phyloP scores from a whole-genome alignment of 2,797 vertebrate genomes.

The Melanotaenia maccullochi region DNA sequence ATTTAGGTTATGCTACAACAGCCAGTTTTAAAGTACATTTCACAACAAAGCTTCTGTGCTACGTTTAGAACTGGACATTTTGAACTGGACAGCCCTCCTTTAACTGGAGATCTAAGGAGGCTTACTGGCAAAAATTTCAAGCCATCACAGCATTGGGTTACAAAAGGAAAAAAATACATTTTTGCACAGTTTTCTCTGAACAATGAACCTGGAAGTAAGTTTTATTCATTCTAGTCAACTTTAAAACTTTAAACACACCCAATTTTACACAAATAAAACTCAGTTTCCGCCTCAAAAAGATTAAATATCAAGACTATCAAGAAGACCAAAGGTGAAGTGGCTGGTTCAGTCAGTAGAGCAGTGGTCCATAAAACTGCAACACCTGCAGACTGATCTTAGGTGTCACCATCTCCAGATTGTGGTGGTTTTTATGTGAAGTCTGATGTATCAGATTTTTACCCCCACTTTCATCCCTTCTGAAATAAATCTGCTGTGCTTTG shows the following conservation, averaged over 20 bases:
- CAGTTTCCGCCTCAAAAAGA: background rate
- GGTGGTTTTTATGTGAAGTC: background rate
- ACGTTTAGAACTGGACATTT: background rate
- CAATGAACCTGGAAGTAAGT: background rate
- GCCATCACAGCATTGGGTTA: too few species aligned
- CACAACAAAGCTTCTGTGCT: background rate
- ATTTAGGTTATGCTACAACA: background rate
- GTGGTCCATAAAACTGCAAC: background rate
- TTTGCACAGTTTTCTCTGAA: too few species aligned
- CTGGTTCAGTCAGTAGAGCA: background rate
- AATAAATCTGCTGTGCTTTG: too few species aligned
- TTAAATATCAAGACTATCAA: background rate
- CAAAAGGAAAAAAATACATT: too few species aligned
- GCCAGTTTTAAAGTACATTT: background rate
- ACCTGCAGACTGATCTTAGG: background rate
- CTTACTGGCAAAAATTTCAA: too few species aligned
- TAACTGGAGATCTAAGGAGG: background rate
- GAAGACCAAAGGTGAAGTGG: background rate
- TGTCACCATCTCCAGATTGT: background rate
- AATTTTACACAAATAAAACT: background rate
- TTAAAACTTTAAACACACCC: background rate
- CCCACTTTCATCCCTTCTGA: background rate
- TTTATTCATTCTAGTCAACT: background rate
- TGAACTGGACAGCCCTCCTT: background rate
- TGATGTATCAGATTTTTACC: background rate